Base-by-base conservation (phyloP, 1,140 invertebrate genomes). In the Atopsyche davidsoni region DNA sequence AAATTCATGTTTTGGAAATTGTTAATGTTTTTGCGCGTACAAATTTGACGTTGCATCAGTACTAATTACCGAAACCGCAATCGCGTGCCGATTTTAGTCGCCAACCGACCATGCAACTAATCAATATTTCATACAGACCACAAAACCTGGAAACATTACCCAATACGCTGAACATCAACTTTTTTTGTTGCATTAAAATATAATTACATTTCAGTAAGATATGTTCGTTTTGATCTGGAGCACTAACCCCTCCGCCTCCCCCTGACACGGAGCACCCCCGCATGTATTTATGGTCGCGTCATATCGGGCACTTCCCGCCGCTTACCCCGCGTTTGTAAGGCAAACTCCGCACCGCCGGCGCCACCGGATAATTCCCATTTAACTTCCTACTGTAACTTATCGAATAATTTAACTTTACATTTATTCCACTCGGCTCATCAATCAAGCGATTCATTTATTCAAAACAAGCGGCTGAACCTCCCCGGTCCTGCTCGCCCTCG, bases 331-430 rank as follows among this genome's bases (percentile, higher is more conserved):
- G 69, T 68, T 65, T 67, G 65, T 68, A 64, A 62, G 68, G 69
- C 67, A 69, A 66, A 64, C 66, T 64, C 67, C 62, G 70, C 68
- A 66, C 69, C 65, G 70, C 66, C 69, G 71, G 70, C 69, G 66
- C 65, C 70, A 71, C 66, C 69, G 72, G 71, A 74, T 74, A 72
- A 74, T 70, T 72, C 69, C 67, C 69, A 67, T 70, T 74, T 72
- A 74, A 74, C 72, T 74, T 74, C 69, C 72, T 70, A 72, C 72
- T 67, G 63, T 68, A 74, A 74, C 72, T 74, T 72, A 74, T 74
- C 72, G 72, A 74, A 74, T 74, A 74, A 74, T 74, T 74, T 74
- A 74, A 74, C 69, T 72, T 67, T 72, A 70, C 70, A 72, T 74
- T 74, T 74, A 74, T 74, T 73, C 72, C 70, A 71, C 68, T 70